These are phyloP conservation scores for Psittacula echo DNA, from an alignment of 2,797 vertebrate species.

Conservation along the genomic window DNA sequence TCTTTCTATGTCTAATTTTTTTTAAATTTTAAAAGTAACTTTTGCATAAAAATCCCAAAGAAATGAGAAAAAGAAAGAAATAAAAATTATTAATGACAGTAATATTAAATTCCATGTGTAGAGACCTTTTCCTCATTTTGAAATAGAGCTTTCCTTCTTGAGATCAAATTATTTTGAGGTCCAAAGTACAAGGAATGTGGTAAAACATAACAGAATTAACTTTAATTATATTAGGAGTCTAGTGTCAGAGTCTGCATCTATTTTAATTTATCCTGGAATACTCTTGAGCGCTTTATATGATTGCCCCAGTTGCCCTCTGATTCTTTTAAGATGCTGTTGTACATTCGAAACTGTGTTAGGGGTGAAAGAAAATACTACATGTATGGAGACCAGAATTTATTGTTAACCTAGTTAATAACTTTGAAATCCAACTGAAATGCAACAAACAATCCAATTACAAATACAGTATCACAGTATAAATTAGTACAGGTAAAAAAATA, in stretches of 20 bases:
- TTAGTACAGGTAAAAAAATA: background rate
- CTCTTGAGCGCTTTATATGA: background rate
- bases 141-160: background rate
- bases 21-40: background rate
- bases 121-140: background rate
- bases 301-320: background rate
- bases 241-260: background rate
- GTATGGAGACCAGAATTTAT: background rate
- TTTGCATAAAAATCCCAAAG: background rate
- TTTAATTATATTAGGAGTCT: background rate
- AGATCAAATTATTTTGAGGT: background rate
- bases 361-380: background rate
- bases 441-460: background rate
- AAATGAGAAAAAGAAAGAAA: background rate
- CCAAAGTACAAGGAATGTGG: background rate
- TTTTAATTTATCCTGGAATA: background rate
- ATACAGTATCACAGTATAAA: background rate
- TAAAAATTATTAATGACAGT: background rate
- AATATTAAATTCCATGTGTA: background rate
- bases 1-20: background rate
- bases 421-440: background rate
- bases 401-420: background rate
- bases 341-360: background rate
- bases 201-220: background rate
- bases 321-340: background rate